Evolutionary conservation across 2,888 invertebrate genomes (phyloP).

Genomic region (Metallyticus violacea): DNA sequence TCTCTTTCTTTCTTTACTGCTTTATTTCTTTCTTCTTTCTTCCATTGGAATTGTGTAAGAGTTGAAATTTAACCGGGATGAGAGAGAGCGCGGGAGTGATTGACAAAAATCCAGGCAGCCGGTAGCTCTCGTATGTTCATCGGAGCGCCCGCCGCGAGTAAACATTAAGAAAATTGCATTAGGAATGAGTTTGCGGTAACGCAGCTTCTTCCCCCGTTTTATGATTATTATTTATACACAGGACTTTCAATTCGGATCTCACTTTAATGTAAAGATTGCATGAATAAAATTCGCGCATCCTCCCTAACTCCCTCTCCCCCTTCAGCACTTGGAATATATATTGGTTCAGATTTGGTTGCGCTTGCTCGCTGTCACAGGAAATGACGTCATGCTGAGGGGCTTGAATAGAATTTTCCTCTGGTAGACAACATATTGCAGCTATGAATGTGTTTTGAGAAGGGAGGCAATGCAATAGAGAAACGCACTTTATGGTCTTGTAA

Average conservation of each 20-base stretch:
- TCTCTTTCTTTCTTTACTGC: no score
- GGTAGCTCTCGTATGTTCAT: not conserved
- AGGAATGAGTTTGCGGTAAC: conserved; percentile 8
- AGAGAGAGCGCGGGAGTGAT: no score
- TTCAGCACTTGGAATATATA: not conserved
- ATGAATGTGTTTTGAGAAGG: no score
- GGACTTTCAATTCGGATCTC: conserved; percentile 2
- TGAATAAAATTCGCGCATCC: conserved; percentile 21
- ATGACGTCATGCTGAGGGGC: not conserved
- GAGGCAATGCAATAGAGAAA: no score
- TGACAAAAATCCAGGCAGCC: not conserved
- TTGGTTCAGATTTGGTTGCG: not conserved
- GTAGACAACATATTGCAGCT: not conserved
- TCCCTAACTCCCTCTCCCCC: not conserved
- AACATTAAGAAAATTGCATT: conserved; percentile 13
- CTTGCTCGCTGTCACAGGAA: not conserved
- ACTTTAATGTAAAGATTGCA: conserved; percentile 26
- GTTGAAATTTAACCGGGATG: no score
- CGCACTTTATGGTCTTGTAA: not conserved
- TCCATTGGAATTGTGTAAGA: no score
- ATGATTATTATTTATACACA: conserved; percentile 5
- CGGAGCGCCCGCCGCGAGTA: not conserved
- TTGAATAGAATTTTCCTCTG: not conserved
- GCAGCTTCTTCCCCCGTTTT: not conserved
- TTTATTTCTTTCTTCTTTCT: no score